Evolutionary conservation across 2,888 invertebrate genomes (phyloP).

Genomic region (Mactromeris polynyma): DNA sequence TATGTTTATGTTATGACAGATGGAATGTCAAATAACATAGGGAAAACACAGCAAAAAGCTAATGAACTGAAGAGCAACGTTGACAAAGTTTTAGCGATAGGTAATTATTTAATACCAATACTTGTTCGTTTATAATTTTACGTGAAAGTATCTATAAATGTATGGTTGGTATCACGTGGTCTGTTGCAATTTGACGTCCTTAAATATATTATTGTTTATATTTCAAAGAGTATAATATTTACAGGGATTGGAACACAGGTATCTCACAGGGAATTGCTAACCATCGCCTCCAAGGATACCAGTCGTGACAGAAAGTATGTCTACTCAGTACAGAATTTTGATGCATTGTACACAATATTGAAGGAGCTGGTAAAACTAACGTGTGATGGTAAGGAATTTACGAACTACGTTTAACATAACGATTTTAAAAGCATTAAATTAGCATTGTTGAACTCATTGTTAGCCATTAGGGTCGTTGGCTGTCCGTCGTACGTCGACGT

Average conservation of each 20-base stretch:
- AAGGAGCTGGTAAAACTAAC: conserved; percentile 13
- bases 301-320: neutral
- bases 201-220: too few species aligned
- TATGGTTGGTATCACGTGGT: too few species aligned
- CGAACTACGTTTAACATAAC: too few species aligned
- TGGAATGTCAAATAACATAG: conserved; percentile 10
- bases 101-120: neutral
- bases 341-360: conserved; percentile 23
- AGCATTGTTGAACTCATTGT: too few species aligned
- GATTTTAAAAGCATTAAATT: too few species aligned
- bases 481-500: too few species aligned
- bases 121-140: too few species aligned
- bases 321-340: conserved; percentile 28
- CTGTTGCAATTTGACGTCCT: too few species aligned
- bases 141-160: too few species aligned
- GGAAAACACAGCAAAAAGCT: neutral
- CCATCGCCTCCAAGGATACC: neutral
- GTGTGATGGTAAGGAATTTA: conserved; percentile 32
- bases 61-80: neutral
- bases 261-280: neutral
- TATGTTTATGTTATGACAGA: conserved; percentile 23
- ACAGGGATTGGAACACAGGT: conserved; percentile 17
- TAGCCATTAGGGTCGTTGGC: too few species aligned
- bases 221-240: neutral
- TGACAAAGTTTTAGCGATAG: conserved; percentile 7